Base-by-base conservation (phyloP, 1,140 invertebrate genomes). In the Zophobas morio region DNA sequence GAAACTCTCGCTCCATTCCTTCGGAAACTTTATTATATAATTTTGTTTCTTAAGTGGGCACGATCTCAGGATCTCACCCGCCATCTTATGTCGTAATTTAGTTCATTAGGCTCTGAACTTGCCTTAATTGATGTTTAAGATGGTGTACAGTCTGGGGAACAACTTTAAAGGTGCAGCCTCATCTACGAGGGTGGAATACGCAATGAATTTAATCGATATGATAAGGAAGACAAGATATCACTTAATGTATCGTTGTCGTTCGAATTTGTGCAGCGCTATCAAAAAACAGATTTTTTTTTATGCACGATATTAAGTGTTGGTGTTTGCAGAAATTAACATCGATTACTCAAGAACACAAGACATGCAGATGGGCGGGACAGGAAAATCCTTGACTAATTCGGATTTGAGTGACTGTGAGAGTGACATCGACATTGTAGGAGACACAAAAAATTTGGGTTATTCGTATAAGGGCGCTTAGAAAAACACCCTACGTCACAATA, bases 381-480 rank as follows among this genome's bases (percentile, higher is more conserved):
- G 73, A 3, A 46, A 75, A n/a, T 81, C 78, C 1, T n/a, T 66
- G 34, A 77, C 79, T 1, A 84, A 84, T 76, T 82, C 83, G 2
- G 84, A 86, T 49, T 49, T 84, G 4, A 85, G 84, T 76, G 85
- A 86, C 66, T 84, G 84, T 63, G 85, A 86, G 6, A 86, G 85
- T 74, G 85, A 86, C 76, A 86, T 86, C 36, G 85, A 86, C 75
- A 86, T 86, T 6, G 83, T 86, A 0, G 85, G 85, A 42, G 85
- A 86, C 73, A 51, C 84, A 0, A 84, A 82, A 78, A 77, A 79
- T 32, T 20, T 78, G 3, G 40, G 53, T 2, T 81, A 81, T 74
- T 66, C 78, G 32, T 83, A 80, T 63, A 82, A 81, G 60, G 80
- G 77, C n/a, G 81, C 79, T 70, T 83, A 83, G n/a, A 20, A 2